These are phyloP conservation scores for Brenthis hecate DNA, from an alignment of 2,888 invertebrate species.

Conservation along the genomic window DNA sequence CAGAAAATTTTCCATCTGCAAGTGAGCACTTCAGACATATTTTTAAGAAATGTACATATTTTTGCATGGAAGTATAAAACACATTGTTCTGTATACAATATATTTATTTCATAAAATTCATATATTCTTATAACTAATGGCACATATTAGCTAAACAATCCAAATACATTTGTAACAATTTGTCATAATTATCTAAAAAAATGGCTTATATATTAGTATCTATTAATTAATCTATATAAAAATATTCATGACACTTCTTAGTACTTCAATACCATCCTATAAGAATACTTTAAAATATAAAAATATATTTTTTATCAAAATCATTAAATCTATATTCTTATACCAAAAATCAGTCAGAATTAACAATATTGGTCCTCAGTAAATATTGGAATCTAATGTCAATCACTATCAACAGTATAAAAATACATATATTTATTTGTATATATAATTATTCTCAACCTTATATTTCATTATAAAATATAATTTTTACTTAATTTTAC, in stretches of 20 bases:
- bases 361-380: conserved; percentile 27
- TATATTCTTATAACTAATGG: conserved; percentile 32
- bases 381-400: conserved; percentile 15
- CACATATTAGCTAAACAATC: conserved; percentile 25
- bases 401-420: not conserved
- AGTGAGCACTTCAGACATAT: no score
- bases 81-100: conserved; percentile 31
- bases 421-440: conserved; percentile 8
- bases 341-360: conserved; percentile 22
- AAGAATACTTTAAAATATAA: conserved; percentile 10
- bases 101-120: conserved; percentile 29
- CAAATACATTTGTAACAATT: conserved; percentile 14
- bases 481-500: conserved; percentile 65
- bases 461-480: conserved; percentile 5
- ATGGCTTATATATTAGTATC: not conserved
- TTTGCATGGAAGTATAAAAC: conserved; percentile 1
- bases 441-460: not conserved
- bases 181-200: not conserved
- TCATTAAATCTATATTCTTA: conserved; percentile 1
- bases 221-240: conserved; percentile 1
- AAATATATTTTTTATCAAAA: conserved; percentile 12
- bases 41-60: no score
- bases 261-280: conserved; percentile 13
- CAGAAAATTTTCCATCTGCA: no score
- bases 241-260: not conserved